Evolutionary conservation across 2,113 vertebrate genomes (phyloP), one percentile per base, ranked within the genome.

Genomic region (Thamnaconus septentrionalis): DNA sequence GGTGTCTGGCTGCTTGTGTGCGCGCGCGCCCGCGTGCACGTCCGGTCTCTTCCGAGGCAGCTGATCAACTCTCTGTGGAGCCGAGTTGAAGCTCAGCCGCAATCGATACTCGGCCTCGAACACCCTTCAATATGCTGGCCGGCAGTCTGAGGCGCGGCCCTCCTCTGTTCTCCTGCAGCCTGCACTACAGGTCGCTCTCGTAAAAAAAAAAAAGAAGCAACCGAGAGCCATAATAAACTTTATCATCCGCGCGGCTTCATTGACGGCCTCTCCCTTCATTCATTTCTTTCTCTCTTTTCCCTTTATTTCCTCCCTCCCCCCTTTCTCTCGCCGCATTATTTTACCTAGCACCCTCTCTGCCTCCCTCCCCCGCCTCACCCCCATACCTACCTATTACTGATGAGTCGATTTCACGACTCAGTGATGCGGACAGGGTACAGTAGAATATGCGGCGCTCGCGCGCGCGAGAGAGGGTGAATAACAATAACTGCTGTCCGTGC

Each of bases 341-440:
- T 83, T 71, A 69, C 66, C 49, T 59, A 51, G 18, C 18, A 2
- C 61, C 64, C 51, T 62, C 55, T 64, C 52, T 58, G 60, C 18
- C 7, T 42, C 64, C 61, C 69, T 67, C 71, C 56, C 8, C 48
- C 9, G 6, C 6, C 9, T 11, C 48, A 5, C 46, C 69, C 80
- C 74, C 69, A 66, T 80, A 83, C 65, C 81, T 81, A 73, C 67
- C 69, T 83, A 84, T 84, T 87, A 83, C 78, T 78, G 81, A 84
- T 79, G 78, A 85, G 82, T 84, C 74, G 84, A 87, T 90, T 88
- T 88, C 88, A 88, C 76, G 74, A 90, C 62, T 56, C 88, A 86
- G 58, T 88, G 87, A 70, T 87, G 87, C 83, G 41, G 78, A 78
- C 59, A 76, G 79, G 80, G 76, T 87, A 86, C 82, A 85, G 85